Base-by-base conservation (phyloP, 2,888 invertebrate genomes). In the Andrena bicolor region DNA sequence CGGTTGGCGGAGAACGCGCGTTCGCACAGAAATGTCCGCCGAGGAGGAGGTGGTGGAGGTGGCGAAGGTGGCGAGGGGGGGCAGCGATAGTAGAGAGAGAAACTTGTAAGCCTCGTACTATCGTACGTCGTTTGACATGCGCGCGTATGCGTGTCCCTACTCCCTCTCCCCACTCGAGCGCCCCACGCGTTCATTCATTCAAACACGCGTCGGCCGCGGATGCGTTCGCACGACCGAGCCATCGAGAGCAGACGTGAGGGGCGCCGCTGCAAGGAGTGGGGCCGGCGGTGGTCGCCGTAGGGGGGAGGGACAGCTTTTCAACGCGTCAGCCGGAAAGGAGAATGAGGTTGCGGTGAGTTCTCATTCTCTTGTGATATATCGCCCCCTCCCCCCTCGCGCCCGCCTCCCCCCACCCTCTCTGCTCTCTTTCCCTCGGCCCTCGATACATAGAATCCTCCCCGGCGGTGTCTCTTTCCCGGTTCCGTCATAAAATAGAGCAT, bases 261-360 rank as follows among this genome's bases (percentile, higher is more conserved):
- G 20, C 51, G 48, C 32, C 30, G 26, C 26, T 30, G 69, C 16
- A 2, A 30, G 35, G 51, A 26, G 58, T 20, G 41, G 72, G 65
- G 20, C 49, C 28, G n/a, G 23, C 5, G 35, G 16, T 48, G 49
- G 26, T 16, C 41, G 41, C 41, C 41, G 65, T 5, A 35, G 35
- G 63, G 41, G 28, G 32, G 32, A 64, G 81, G 58, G 77, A 78
- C 77, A 74, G 83, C 74, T 83, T 81, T 85, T 85, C 83, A 85
- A 81, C 85, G 82, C 79, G 83, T 78, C 78, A 86, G 86, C 85
- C 85, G 85, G 86, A 86, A 86, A 85, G 79, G 86, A 83, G 87
- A 88, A 87, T 82, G 88, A 87, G 88, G 88, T 86, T 88, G 85
- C 85, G 84, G 82, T 82, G 76, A 84, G 88, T 86, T 86, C 88